A percentile compares a stretch with the other conserved stretches of the same genome.
phyloP scores from a whole-genome alignment of 2,888 invertebrate species.

The Fabriciana adippe region DNA sequence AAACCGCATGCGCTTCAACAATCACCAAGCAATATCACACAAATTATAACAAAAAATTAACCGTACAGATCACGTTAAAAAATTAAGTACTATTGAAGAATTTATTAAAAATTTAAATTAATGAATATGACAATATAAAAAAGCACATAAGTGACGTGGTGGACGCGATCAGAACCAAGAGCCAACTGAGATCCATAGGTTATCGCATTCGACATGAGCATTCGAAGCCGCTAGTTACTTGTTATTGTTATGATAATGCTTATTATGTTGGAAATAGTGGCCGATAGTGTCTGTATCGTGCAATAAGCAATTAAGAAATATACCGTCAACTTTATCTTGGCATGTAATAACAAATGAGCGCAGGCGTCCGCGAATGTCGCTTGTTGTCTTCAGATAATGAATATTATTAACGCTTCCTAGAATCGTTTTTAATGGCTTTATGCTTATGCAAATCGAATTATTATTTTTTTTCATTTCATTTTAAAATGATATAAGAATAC shows the following conservation, averaged over 20 bases:
- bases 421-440: constrained; percentile 44
- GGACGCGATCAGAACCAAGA: constrained; percentile 38
- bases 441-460: constrained; percentile 36
- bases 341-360: constrained; percentile 59
- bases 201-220: constrained; percentile 41
- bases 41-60: background rate
- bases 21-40: constrained; percentile 5
- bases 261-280: constrained; percentile 78
- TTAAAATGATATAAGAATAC: background rate
- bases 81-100: background rate
- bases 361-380: constrained; percentile 53
- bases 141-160: constrained; percentile 23
- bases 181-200: constrained; percentile 43
- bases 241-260: constrained; percentile 81
- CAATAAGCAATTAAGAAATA: constrained; percentile 76
- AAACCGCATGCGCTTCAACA: constrained; percentile 8
- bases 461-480: background rate
- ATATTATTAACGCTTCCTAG: constrained; percentile 60
- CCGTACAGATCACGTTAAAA: background rate
- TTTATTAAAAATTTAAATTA: background rate
- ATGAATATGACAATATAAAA: background rate
- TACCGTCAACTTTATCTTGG: constrained; percentile 62
- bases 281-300: constrained; percentile 75
- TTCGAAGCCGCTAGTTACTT: constrained; percentile 57
- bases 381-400: constrained; percentile 48